phyloP scores from a whole-genome alignment of 2,113 vertebrate genomes.

The Zingel zingel region DNA sequence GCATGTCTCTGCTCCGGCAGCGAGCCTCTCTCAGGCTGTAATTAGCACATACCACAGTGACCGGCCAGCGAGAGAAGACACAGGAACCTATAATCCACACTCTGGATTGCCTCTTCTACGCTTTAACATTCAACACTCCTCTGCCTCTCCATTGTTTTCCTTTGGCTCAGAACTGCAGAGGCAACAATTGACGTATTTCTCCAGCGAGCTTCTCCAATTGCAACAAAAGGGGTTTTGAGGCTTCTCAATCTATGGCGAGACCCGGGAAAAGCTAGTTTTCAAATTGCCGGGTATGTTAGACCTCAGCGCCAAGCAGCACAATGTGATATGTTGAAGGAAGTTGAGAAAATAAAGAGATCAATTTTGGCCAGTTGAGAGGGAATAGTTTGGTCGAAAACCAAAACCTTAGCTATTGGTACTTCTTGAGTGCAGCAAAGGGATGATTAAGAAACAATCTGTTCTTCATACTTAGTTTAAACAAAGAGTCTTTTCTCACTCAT shows the following conservation, averaged over 20 bases:
- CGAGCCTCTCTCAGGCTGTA: conserved; percentile 64
- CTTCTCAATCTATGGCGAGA: conserved; percentile 18
- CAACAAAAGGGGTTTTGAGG: conserved; percentile 61
- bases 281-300: conserved; percentile 58
- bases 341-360: conserved; percentile 70
- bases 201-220: conserved; percentile 52
- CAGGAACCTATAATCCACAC: conserved; percentile 65
- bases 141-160: conserved; percentile 59
- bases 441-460: conserved; percentile 51
- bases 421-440: conserved; percentile 10
- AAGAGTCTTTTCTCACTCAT: conserved; percentile 35
- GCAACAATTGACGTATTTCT: conserved; percentile 23
- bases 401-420: conserved; percentile 34
- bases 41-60: conserved; percentile 69
- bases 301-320: conserved; percentile 51
- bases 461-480: conserved; percentile 39
- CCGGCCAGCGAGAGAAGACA: conserved; percentile 45
- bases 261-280: conserved; percentile 48
- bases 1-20: conserved; percentile 50
- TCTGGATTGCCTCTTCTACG: conserved; percentile 34
- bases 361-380: conserved; percentile 26
- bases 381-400: conserved; percentile 54
- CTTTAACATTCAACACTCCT: conserved; percentile 37
- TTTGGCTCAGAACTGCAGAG: conserved; percentile 34
- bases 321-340: conserved; percentile 52